Percentiles rank a stretch among this genome's conserved stretches.
Conservation (phyloP, 2,797 vertebrate species). For the Argentina silus region DNA sequence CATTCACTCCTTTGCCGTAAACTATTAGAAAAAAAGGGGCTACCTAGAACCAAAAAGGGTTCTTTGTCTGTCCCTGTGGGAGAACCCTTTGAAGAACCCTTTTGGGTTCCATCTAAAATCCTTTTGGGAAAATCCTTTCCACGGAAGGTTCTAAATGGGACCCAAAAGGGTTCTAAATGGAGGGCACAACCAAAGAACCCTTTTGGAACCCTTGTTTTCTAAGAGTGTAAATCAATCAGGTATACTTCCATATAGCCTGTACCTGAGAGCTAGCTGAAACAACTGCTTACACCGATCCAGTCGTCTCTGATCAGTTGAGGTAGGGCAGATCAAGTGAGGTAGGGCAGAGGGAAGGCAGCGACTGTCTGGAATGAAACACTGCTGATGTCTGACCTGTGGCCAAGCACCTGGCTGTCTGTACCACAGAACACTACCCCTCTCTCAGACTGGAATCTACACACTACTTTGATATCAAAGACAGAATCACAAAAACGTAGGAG, state of each 20-base stretch:
- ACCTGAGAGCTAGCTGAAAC: background rate
- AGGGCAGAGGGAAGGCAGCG: slow-evolving; percentile 57
- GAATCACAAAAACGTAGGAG: slow-evolving; percentile 57
- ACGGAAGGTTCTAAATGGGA: too few relatives aligned
- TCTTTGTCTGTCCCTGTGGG: too few relatives aligned
- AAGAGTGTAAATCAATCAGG: too few relatives aligned
- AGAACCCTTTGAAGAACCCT: too few relatives aligned
- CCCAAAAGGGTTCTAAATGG: too few relatives aligned
- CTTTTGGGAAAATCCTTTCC: too few relatives aligned
- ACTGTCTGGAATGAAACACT: slow-evolving; percentile 83
- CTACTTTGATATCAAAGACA: slow-evolving; percentile 72
- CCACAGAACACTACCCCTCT: slow-evolving; percentile 62
- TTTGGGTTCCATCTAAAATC: too few relatives aligned
- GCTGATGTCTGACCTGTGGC: slow-evolving; percentile 55
- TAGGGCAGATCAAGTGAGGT: background rate
- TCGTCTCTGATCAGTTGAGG: background rate
- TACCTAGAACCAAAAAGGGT: too few relatives aligned
- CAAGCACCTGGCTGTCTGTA: slow-evolving; percentile 77
- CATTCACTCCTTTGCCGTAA: background rate
- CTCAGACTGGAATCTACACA: slow-evolving; percentile 76
- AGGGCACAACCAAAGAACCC: too few relatives aligned
- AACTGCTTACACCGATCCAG: background rate
- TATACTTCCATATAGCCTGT: too few relatives aligned
- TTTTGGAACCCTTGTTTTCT: too few relatives aligned
- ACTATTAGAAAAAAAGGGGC: too few relatives aligned